phyloP scores from a whole-genome alignment of 2,797 vertebrate species.

The Mareca strepera region DNA sequence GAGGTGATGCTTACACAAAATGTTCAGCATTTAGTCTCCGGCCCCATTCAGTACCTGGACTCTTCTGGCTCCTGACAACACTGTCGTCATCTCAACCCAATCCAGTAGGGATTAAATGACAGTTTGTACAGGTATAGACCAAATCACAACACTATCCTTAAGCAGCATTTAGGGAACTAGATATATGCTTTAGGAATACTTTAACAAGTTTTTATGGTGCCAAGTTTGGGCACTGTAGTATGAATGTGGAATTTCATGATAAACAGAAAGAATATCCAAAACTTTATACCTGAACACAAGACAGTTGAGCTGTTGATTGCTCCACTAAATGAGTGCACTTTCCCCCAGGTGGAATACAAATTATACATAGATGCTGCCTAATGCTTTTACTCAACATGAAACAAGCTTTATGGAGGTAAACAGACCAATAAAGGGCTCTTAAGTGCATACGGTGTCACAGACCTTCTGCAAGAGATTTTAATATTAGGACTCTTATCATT shows the following conservation, averaged over 20 bases:
- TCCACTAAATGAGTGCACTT: background rate
- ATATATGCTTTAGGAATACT: background rate
- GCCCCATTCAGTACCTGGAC: background rate
- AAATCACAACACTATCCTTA: background rate
- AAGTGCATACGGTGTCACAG: background rate
- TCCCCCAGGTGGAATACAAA: conserved; percentile 48
- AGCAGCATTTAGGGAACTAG: background rate
- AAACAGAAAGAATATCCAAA: background rate
- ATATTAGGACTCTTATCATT: background rate
- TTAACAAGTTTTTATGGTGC: background rate
- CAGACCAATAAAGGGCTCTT: conserved; percentile 25
- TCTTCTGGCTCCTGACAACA: background rate
- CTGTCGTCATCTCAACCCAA: background rate
- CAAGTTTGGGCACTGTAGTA: background rate
- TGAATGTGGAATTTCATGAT: background rate
- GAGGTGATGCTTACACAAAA: background rate
- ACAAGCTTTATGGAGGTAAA: conserved; percentile 37
- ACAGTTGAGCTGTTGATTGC: background rate
- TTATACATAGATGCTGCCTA: conserved; percentile 37
- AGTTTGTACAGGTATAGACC: background rate
- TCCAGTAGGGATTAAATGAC: background rate
- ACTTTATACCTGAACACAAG: conserved; percentile 5
- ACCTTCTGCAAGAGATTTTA: conserved; percentile 17
- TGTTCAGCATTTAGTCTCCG: background rate
- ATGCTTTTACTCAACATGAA: conserved; percentile 47